phyloP scores from a whole-genome alignment of 2,797 vertebrate species.

The Odontamblyopus lacepedii region DNA sequence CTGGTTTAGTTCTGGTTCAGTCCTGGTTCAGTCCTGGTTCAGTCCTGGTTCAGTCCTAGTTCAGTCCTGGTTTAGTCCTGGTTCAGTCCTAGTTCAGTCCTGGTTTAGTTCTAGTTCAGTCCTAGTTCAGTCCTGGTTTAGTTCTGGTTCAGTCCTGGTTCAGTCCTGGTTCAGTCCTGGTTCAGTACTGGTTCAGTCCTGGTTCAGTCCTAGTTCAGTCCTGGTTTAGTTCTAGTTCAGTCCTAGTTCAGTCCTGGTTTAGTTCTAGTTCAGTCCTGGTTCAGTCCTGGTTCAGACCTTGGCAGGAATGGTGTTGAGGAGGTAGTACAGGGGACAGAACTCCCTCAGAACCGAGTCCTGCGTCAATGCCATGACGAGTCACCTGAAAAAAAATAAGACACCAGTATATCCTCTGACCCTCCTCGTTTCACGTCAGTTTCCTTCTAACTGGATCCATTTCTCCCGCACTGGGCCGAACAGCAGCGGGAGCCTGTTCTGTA shows the following conservation, averaged over 20 bases:
- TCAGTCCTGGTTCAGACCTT: slow-evolving; percentile 70
- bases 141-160: neutral
- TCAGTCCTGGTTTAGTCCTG: no score
- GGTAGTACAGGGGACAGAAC: slow-evolving; percentile 92
- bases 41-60: neutral
- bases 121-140: no score
- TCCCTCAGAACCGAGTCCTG: slow-evolving; percentile 81
- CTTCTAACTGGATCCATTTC: no score
- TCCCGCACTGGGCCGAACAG: neutral
- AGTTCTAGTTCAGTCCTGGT: no score
- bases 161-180: neutral
- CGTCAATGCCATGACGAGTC: slow-evolving; percentile 78
- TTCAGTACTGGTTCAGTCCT: no score
- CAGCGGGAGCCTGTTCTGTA: neutral
- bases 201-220: no score
- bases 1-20: neutral
- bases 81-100: no score
- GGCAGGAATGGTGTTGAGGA: slow-evolving; percentile 91
- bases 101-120: no score
- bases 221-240: no score
- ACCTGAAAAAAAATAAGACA: neutral
- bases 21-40: neutral
- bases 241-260: no score
- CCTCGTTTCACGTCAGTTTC: no score
- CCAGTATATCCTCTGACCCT: neutral